Percentiles rank a stretch among this genome's conserved stretches.
Evolutionary conservation across 2,888 invertebrate genomes (phyloP).

Genomic region (Sipha maydis): DNA sequence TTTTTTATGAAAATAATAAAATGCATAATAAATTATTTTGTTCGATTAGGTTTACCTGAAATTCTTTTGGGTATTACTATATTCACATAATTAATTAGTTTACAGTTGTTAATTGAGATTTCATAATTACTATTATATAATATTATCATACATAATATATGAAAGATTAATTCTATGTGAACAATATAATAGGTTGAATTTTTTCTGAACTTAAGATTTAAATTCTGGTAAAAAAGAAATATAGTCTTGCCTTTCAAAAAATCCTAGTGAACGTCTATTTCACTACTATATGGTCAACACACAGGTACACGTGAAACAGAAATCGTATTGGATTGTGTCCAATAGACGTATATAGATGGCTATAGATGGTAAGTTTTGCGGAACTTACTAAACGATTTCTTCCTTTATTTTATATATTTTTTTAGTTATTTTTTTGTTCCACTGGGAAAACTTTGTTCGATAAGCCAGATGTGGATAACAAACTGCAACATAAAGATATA

Average conservation of each 20-base stretch:
- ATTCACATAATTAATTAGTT: too few species aligned
- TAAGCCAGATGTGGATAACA: conserved; percentile 55
- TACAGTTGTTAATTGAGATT: too few species aligned
- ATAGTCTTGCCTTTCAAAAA: conserved; percentile 31
- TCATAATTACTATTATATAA: too few species aligned
- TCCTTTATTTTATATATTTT: conserved; percentile 22
- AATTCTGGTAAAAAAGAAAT: conserved; percentile 39
- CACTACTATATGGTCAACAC: conserved; percentile 53
- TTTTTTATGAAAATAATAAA: too few species aligned
- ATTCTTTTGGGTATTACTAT: too few species aligned
- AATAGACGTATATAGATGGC: too few species aligned
- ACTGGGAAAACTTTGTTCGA: conserved; percentile 52
- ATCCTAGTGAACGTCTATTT: conserved; percentile 32
- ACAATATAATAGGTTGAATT: too few species aligned
- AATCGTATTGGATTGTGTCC: conserved; percentile 58
- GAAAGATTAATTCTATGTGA: too few species aligned
- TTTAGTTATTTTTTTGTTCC: conserved; percentile 27
- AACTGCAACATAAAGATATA: conserved; percentile 34
- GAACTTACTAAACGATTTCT: conserved; percentile 58
- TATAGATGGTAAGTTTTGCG: conserved; percentile 34
- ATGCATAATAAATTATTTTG: too few species aligned
- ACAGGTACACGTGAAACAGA: conserved; percentile 56
- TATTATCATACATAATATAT: too few species aligned
- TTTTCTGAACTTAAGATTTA: background rate
- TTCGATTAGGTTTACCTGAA: too few species aligned